Evolutionary conservation across 53 echinoderm and acorn worm species (phyloP).

Genomic region (Mesocentrotus franciscanus): DNA sequence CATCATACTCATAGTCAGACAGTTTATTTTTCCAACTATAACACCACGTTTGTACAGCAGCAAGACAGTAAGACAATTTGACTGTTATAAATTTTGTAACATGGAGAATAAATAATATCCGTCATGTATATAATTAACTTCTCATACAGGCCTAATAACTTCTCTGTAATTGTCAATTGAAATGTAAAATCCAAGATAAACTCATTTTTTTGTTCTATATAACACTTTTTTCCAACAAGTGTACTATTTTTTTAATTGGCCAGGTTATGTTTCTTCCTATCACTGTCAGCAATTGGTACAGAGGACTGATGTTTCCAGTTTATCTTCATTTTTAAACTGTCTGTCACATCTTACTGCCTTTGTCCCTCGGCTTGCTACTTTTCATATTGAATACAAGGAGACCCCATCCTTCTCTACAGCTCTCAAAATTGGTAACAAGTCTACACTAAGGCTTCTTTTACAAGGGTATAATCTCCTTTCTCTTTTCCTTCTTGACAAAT

Average conservation of each 20-base stretch:
- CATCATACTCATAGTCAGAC: too few species aligned
- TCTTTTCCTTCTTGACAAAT: neutral
- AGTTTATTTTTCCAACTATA: too few species aligned
- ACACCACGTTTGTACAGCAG: too few species aligned
- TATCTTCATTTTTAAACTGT: neutral
- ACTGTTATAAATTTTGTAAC: too few species aligned
- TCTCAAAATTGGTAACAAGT: neutral
- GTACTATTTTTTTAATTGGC: neutral
- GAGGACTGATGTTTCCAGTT: neutral
- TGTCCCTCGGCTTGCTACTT: neutral
- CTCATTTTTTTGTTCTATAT: neutral
- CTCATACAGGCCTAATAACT: too few species aligned
- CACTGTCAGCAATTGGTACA: neutral
- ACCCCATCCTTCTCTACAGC: neutral
- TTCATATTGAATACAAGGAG: neutral
- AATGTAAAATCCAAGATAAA: neutral
- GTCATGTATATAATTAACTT: too few species aligned
- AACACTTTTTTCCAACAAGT: too few species aligned
- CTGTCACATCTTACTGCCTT: neutral
- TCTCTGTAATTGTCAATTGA: neutral
- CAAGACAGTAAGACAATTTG: too few species aligned
- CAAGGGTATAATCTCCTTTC: conserved; percentile 13
- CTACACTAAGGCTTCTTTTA: conserved; percentile 15
- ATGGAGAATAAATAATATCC: too few species aligned
- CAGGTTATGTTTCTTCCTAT: neutral